Conservation (phyloP, 2,797 vertebrate species). For the Carduelis carduelis region DNA sequence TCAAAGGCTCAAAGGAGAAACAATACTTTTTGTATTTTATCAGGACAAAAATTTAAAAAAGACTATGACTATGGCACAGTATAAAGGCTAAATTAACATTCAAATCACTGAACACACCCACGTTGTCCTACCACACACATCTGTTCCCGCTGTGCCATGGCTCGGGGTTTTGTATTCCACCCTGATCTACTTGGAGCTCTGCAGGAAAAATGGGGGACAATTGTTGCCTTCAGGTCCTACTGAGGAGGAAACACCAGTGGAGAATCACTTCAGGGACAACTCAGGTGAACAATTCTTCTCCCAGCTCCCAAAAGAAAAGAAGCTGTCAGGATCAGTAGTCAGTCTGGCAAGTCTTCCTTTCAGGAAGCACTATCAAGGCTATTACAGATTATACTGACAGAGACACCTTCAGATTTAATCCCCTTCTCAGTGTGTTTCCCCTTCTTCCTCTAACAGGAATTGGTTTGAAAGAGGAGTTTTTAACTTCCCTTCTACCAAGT, state of each 20-base stretch:
- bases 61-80: not conserved
- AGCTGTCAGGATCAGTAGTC: not conserved
- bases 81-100: conserved; percentile 11
- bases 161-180: not conserved
- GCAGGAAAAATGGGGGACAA: not conserved
- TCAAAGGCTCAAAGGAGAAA: not conserved
- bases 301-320: not conserved
- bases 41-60: not conserved
- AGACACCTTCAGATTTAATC: not conserved
- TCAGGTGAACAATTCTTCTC: not conserved
- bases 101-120: not conserved
- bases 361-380: not conserved
- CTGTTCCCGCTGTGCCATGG: not conserved
- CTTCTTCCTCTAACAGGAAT: not conserved
- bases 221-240: not conserved
- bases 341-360: not conserved
- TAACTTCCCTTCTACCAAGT: not conserved
- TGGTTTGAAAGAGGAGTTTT: not conserved
- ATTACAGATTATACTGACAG: not conserved
- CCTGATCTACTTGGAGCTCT: not conserved
- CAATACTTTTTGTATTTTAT: not conserved
- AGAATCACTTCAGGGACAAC: not conserved
- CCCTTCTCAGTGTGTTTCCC: not conserved
- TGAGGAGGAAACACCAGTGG: not conserved
- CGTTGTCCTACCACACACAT: not conserved